A percentile compares a stretch with the other conserved stretches of the same genome.
Conservation (phyloP, 2,888 invertebrate species). For the Drosophila testacea region DNA sequence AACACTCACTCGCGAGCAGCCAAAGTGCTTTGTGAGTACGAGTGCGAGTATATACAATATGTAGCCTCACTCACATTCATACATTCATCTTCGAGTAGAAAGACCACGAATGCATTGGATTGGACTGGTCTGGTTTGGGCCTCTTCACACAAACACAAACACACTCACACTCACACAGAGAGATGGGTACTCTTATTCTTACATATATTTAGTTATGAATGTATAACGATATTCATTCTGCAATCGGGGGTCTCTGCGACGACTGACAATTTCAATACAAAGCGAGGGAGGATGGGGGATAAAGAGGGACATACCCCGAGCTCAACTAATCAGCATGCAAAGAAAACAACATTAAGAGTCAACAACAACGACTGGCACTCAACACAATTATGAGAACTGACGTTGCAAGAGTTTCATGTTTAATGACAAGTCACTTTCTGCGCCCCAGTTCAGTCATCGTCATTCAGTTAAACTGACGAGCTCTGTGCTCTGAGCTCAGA, state of each 20-base stretch:
- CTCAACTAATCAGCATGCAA: constrained; percentile 81
- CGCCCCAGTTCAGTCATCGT: constrained; percentile 76
- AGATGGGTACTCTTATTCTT: constrained; percentile 20
- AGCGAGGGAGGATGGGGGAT: background rate
- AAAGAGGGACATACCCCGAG: constrained; percentile 68
- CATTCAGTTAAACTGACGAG: constrained; percentile 42
- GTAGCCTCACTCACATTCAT: constrained; percentile 7
- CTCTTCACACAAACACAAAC: constrained; percentile 50
- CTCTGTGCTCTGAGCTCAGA: background rate
- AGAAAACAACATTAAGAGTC: constrained; percentile 80
- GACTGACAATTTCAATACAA: constrained; percentile 50
- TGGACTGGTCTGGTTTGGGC: constrained; percentile 41
- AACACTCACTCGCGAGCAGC: constrained; percentile 75
- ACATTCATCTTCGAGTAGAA: constrained; percentile 48
- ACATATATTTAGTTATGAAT: constrained; percentile 38
- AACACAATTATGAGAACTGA: constrained; percentile 82
- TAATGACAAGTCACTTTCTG: constrained; percentile 81
- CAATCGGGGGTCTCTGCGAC: constrained; percentile 45
- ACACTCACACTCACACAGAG: background rate
- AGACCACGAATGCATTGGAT: constrained; percentile 51
- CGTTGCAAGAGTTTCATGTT: constrained; percentile 78
- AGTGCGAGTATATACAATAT: constrained; percentile 18
- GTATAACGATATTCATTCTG: constrained; percentile 78
- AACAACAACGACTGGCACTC: constrained; percentile 78
- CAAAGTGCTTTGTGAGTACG: constrained; percentile 47